Percentiles rank a stretch among this genome's conserved stretches.
Evolutionary conservation across 2,113 vertebrate genomes (phyloP).

Genomic region (Salvelinus fontinalis): DNA sequence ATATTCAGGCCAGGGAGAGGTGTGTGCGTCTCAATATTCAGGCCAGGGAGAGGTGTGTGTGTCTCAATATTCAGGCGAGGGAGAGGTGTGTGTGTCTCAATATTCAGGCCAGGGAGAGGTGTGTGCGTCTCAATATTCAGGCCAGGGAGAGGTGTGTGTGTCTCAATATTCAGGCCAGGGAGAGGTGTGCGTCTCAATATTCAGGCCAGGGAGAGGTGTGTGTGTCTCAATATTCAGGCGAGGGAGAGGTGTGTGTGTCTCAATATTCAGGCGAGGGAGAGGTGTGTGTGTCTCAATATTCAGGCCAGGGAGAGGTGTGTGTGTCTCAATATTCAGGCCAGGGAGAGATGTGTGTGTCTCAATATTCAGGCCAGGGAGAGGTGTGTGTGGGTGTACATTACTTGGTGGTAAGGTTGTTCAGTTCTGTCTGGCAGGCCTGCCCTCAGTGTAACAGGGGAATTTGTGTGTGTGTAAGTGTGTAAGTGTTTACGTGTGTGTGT

Average conservation of each 20-base stretch:
- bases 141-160: slow-evolving; percentile 21
- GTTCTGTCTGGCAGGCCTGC: slow-evolving; percentile 57
- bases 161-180: neutral
- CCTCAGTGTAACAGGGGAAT: slow-evolving; percentile 53
- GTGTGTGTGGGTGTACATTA: slow-evolving; percentile 44
- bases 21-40: slow-evolving; percentile 26
- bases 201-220: slow-evolving; percentile 11
- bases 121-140: slow-evolving; percentile 27
- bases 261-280: slow-evolving; percentile 6
- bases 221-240: slow-evolving; percentile 18
- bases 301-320: slow-evolving; percentile 19
- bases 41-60: slow-evolving; percentile 22
- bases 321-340: slow-evolving; percentile 8
- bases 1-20: neutral
- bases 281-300: slow-evolving; percentile 26
- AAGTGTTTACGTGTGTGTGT: neutral
- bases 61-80: slow-evolving; percentile 5
- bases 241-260: slow-evolving; percentile 24
- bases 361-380: slow-evolving; percentile 3
- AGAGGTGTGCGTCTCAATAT: slow-evolving; percentile 27
- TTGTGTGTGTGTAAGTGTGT: too few relatives aligned
- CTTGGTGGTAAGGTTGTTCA: slow-evolving; percentile 60
- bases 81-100: slow-evolving; percentile 29
- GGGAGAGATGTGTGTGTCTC: slow-evolving; percentile 27
- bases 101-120: neutral